Evolutionary conservation across 2,113 vertebrate species (phyloP).

Genomic region (Triplophysa tibetana): DNA sequence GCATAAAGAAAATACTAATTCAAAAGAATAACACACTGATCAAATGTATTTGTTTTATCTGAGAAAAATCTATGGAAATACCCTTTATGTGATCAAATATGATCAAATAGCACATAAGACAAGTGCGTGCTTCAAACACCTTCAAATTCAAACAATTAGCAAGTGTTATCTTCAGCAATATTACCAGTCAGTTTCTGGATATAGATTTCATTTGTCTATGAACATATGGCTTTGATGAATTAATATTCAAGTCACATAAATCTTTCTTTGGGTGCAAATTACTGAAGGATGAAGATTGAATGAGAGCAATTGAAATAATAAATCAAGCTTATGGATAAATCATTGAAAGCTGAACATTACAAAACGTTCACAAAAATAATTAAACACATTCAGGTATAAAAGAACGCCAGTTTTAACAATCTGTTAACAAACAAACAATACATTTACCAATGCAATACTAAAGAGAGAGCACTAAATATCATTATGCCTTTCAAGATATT

Average conservation of each 20-base stretch:
- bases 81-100: not conserved
- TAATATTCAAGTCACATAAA: constrained; percentile 22
- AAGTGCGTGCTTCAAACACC: not conserved
- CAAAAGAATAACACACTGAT: not conserved
- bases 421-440: not conserved
- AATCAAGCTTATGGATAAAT: not conserved
- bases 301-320: not conserved
- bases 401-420: not conserved
- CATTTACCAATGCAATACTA: not conserved
- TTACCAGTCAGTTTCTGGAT: constrained; percentile 26
- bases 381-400: not conserved
- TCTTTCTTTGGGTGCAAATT: constrained; percentile 1
- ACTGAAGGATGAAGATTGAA: constrained; percentile 5
- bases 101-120: not conserved
- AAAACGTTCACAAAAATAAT: not conserved
- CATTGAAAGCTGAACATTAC: not conserved
- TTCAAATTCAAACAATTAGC: not conserved
- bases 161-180: not conserved
- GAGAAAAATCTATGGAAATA: not conserved
- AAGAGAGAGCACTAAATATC: not conserved
- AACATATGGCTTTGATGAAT: constrained; percentile 23
- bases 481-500: constrained; percentile 17
- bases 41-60: not conserved
- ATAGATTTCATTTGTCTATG: constrained; percentile 13
- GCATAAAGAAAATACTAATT: not conserved